Base-by-base conservation (phyloP, 2,797 vertebrate genomes). In the Acrossocheilus fasciatus region DNA sequence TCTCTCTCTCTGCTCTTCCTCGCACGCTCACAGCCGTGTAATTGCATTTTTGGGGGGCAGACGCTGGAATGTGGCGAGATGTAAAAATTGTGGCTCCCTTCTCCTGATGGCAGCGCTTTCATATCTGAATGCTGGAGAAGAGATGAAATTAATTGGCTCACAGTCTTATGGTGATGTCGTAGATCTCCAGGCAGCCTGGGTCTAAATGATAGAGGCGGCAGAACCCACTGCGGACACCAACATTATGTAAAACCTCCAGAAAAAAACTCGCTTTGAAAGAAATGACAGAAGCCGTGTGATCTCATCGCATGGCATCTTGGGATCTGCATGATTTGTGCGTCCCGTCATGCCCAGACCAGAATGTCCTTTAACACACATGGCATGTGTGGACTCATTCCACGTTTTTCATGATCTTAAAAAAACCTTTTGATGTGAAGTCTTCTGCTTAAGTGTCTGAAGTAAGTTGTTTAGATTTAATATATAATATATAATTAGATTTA, bases 131-230 rank as follows among this genome's bases (percentile, higher is more conserved):
- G 84, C 92, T 90, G 91, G 88, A 91, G 93, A 85, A 77, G 90
- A 93, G 93, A 91, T 92, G 91, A 93, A 95, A 95, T 95, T 94
- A 95, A 95, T 95, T 95, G 95, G 94, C 93, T 95, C 92, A 87
- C 91, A 88, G 90, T 88, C 90, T 93, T 88, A 93, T 93, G 92
- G 91, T 89, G 91, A 92, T 92, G 92, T 87, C 66, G 77, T 47
- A 88, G 88, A 90, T 86, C 57, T 64, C 66, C 39, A 41, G 62
- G 30, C 88, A 64, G 62, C 72, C 87, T 45, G 86, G 75, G 82
- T 77, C 64, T 75, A 76, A 86, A 86, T 77, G 82, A 90, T 91
- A 90, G 90, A 91, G 92, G 89, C 89, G 68, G 39, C 17, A 18
- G 57, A 73, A 39, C 54, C 30, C 50, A n/a, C 82, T 41, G 72